Base-by-base conservation (phyloP, 2,888 invertebrate genomes). In the Clusia tigrina region DNA sequence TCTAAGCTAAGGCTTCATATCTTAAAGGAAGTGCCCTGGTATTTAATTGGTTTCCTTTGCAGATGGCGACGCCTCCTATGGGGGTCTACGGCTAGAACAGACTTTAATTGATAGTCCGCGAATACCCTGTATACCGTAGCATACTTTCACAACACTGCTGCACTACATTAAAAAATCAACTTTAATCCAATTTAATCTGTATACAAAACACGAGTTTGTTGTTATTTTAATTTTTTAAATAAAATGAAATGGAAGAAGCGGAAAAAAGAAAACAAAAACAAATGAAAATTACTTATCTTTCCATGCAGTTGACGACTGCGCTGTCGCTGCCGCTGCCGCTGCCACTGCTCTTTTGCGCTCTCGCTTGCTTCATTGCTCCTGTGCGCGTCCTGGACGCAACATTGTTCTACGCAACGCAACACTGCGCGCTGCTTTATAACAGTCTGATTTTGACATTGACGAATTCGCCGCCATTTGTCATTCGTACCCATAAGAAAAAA, bases 391-490 rank as follows among this genome's bases (percentile, higher is more conserved):
- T 20, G 20, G 18, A 15, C 20, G 48, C 48, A 15, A 55, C 54
- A 63, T 54, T 64, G 62, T 65, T 62, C 67, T 20, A 22, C 22
- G 18, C 20, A 6, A 20, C 48, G 48, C 48, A 67, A 67, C 61
- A 66, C 51, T 32, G 58, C 62, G 53, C 59, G 52, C 38, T 38
- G 58, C 48, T 64, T 42, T 57, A 59, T 60, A 81, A 83, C 83
- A 83, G 83, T 83, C 83, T 83, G 84, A 83, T 84, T 83, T 84
- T 83, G 83, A 83, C 83, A 82, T 83, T 83, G 84, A 83, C 83
- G 83, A 77, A 83, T 83, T 81, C 77, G 69, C 72, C 73, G 80
- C 74, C 79, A 84, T 83, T 83, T 83, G 80, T 83, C 83, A 83
- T 83, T 79, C 70, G 76, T 74, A 78, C 79, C 81, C 82, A 80